Conservation (phyloP, 2,888 invertebrate genomes). For the Volucella zonaria region DNA sequence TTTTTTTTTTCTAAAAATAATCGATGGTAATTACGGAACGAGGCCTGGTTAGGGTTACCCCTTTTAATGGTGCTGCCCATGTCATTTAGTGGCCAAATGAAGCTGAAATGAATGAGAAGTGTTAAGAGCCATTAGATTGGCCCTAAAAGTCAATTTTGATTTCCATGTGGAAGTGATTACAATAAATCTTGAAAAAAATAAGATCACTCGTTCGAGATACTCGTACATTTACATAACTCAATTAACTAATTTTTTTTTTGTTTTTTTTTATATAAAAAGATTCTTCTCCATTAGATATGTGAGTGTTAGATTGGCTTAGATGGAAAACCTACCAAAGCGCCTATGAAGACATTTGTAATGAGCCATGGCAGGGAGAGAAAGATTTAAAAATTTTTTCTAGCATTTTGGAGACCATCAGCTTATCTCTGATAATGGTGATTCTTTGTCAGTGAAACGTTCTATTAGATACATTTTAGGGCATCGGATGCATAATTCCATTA, state of each 20-base stretch:
- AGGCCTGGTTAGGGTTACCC: constrained; percentile 47
- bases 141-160: constrained; percentile 55
- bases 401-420: constrained; percentile 30
- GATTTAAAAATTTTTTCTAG: constrained; percentile 13
- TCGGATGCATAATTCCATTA: constrained; percentile 56
- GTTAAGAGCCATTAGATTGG: constrained; percentile 70
- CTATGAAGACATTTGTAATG: constrained; percentile 37
- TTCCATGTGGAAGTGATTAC: constrained; percentile 70
- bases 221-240: constrained; percentile 70
- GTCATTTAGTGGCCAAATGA: constrained; percentile 20
- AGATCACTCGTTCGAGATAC: constrained; percentile 55
- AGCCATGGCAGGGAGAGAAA: constrained; percentile 12
- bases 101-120: constrained; percentile 51
- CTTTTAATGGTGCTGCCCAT: constrained; percentile 44
- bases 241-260: constrained; percentile 59
- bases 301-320: background rate
- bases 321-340: background rate
- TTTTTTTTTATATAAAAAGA: constrained; percentile 19
- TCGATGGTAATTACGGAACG: constrained; percentile 63
- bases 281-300: background rate
- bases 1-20: constrained; percentile 53
- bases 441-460: constrained; percentile 55
- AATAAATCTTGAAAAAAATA: constrained; percentile 66
- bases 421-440: constrained; percentile 63
- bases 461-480: constrained; percentile 46